Conservation (phyloP, 2,797 vertebrate genomes). For the Macrochelys suwanniensis region DNA sequence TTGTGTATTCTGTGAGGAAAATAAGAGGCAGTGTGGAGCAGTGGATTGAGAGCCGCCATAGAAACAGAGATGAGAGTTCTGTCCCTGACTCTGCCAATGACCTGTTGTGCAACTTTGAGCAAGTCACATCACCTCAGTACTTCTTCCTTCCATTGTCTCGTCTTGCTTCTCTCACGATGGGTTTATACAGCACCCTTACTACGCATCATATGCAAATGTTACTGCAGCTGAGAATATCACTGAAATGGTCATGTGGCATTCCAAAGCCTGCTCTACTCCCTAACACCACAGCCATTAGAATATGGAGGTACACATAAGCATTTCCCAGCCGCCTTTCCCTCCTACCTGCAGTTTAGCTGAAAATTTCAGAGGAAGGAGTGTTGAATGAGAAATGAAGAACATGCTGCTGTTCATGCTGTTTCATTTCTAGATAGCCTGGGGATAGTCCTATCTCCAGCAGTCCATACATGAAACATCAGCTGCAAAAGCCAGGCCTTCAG, state of each 20-base stretch:
- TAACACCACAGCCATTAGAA: not conserved
- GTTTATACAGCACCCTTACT: not conserved
- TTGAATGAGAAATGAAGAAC: slow-evolving; percentile 6
- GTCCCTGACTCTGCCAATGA: not conserved
- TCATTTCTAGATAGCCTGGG: slow-evolving; percentile 23
- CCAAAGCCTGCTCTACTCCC: not conserved
- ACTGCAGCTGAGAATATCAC: not conserved
- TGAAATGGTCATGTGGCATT: not conserved
- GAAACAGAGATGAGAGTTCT: too few species aligned
- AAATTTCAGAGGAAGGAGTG: slow-evolving; percentile 15
- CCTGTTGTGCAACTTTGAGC: not conserved
- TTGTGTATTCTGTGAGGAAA: not conserved
- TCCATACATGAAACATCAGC: not conserved
- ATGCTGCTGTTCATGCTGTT: not conserved
- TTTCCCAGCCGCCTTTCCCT: not conserved
- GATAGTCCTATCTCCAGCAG: not conserved
- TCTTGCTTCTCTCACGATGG: rapidly evolving
- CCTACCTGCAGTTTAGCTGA: not conserved
- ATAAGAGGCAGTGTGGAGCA: not conserved
- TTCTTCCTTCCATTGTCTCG: not conserved
- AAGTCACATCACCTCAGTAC: not conserved
- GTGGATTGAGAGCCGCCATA: rapidly evolving
- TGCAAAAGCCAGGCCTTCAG: not conserved
- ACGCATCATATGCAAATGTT: not conserved
- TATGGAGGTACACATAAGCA: not conserved